Conservation (phyloP, 2,888 invertebrate genomes). For the Latheticus oryzae region DNA sequence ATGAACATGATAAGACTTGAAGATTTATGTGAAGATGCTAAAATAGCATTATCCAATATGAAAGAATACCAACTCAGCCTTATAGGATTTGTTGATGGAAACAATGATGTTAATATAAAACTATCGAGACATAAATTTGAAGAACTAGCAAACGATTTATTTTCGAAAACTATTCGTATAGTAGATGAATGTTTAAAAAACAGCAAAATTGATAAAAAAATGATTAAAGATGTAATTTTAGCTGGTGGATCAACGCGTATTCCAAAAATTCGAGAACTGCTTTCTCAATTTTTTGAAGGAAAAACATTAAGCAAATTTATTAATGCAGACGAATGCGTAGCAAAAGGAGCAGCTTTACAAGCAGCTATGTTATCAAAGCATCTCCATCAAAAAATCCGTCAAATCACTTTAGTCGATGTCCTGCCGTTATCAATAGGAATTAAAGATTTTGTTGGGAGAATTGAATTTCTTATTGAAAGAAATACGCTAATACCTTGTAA, state of each 20-base stretch:
- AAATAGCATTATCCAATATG: constrained; percentile 41
- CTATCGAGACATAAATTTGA: constrained; percentile 50
- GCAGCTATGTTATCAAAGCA: constrained; percentile 46
- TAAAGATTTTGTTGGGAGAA: constrained; percentile 39
- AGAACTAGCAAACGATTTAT: constrained; percentile 40
- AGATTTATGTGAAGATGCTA: constrained; percentile 47
- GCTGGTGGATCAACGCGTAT: constrained; percentile 55
- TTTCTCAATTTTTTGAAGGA: constrained; percentile 45
- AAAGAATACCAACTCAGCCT: constrained; percentile 26
- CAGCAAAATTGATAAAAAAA: constrained; percentile 38
- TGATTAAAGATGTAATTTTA: constrained; percentile 52
- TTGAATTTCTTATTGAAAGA: constrained; percentile 47
- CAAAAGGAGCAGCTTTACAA: constrained; percentile 53
- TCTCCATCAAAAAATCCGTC: constrained; percentile 33
- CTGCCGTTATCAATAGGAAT: constrained; percentile 51
- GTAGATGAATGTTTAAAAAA: constrained; percentile 47
- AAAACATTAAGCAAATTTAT: constrained; percentile 46
- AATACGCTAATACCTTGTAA: constrained; percentile 46
- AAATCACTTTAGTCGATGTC: constrained; percentile 48
- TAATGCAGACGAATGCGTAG: constrained; percentile 54
- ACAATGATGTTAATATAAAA: constrained; percentile 6
- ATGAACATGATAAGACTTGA: constrained; percentile 39
- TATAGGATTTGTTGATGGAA: constrained; percentile 9
- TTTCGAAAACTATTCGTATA: constrained; percentile 46
- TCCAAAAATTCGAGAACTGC: constrained; percentile 49